phyloP scores from a whole-genome alignment of 1,140 invertebrate genomes.

The Nephila pilipes region DNA sequence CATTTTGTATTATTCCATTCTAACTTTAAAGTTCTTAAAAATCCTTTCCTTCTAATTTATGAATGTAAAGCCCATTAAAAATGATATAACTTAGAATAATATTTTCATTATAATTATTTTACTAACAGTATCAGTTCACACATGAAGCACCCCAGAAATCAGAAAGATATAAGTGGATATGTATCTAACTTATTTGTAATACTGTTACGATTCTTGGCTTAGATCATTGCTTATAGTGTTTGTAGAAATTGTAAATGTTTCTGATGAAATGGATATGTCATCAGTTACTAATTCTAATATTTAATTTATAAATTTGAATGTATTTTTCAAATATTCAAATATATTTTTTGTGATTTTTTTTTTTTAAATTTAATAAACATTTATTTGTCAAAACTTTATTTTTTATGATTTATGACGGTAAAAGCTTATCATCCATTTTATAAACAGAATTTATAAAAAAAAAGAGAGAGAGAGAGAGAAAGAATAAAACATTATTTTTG shows the following conservation, averaged over 20 bases:
- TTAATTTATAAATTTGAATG: neutral
- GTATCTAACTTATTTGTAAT: slow-evolving; percentile 35
- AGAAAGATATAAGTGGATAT: neutral
- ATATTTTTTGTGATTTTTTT: neutral
- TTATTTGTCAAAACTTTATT: neutral
- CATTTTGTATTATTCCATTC: too few relatives aligned
- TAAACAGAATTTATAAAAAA: slow-evolving; percentile 22
- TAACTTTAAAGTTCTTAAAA: too few relatives aligned
- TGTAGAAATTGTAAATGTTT: slow-evolving; percentile 13
- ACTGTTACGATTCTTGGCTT: slow-evolving; percentile 12
- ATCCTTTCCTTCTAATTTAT: too few relatives aligned
- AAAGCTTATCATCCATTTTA: slow-evolving; percentile 32
- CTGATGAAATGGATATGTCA: neutral
- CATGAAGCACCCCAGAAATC: neutral
- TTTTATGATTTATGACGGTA: neutral
- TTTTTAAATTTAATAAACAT: neutral
- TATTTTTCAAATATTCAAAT: neutral
- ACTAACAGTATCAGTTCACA: neutral
- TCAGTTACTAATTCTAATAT: neutral
- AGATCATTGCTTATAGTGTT: slow-evolving; percentile 35
- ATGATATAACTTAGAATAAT: too few relatives aligned
- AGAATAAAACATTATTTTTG: too few relatives aligned
- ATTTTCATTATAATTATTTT: neutral
- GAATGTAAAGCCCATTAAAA: too few relatives aligned
- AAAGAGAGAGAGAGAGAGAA: too few relatives aligned